phyloP scores from a whole-genome alignment of 2,113 vertebrate species.

The Mellivora capensis region DNA sequence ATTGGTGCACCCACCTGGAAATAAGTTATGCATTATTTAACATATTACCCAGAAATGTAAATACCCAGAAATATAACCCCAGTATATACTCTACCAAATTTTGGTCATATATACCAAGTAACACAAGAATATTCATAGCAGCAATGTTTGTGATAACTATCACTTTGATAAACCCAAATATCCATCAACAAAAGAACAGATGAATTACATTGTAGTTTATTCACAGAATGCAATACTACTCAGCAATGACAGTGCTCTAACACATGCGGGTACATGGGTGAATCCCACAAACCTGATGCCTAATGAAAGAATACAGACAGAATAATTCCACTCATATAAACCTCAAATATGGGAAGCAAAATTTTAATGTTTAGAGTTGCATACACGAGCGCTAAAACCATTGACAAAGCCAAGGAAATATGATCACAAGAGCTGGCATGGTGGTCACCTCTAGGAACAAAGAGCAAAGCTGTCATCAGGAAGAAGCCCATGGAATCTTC shows the following conservation, averaged over 20 bases:
- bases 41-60: neutral
- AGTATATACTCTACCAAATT: neutral
- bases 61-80: neutral
- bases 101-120: neutral
- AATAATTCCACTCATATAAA: neutral
- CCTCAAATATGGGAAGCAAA: neutral
- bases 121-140: neutral
- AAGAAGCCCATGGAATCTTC: too few relatives aligned
- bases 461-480: neutral
- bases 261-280: neutral
- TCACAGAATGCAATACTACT: too few relatives aligned
- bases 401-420: neutral
- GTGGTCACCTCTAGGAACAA: neutral
- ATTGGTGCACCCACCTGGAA: neutral
- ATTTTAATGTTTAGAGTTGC: neutral
- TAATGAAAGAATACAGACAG: neutral
- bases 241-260: neutral
- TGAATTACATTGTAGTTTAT: neutral
- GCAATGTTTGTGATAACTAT: neutral
- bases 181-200: neutral
- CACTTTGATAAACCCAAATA: neutral
- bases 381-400: neutral
- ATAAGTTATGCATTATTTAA: neutral
- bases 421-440: fast-evolving
- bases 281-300: neutral